These are phyloP conservation scores for Lepidurus arcticus DNA, from an alignment of 1,140 invertebrate genomes.

Conservation along the genomic window DNA sequence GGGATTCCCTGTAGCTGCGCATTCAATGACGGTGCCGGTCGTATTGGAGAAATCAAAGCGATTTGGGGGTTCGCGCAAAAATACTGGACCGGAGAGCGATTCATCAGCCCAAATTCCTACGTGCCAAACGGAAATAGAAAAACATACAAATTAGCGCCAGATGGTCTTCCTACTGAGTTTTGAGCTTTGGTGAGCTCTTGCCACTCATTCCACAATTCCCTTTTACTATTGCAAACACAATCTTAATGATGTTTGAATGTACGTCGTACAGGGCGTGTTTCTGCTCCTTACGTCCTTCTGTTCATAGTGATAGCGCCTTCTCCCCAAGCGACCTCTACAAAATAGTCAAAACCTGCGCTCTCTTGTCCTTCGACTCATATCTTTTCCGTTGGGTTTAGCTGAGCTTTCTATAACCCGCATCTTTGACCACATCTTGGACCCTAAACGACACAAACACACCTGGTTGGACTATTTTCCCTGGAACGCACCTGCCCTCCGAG, in stretches of 20 bases:
- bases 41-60: conserved; percentile 89
- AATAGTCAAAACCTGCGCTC: no score
- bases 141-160: neutral
- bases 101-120: conserved; percentile 27
- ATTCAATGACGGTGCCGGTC: conserved; percentile 85
- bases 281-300: neutral
- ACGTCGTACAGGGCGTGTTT: neutral
- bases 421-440: neutral
- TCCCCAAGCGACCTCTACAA: no score
- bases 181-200: neutral
- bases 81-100: conserved; percentile 66
- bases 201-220: neutral
- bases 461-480: neutral
- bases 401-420: neutral
- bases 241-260: neutral
- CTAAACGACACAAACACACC: neutral
- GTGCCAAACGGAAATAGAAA: conserved; percentile 10
- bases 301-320: no score
- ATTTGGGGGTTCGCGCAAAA: conserved; percentile 83
- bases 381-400: no score
- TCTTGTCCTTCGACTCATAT: no score
- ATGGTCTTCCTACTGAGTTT: neutral
- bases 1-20: conserved; percentile 82
- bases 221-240: neutral
- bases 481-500: conserved; percentile 7